Evolutionary conservation across 2,113 vertebrate genomes (phyloP), one percentile per base, ranked within the genome.

Genomic region (Propithecus coquereli): DNA sequence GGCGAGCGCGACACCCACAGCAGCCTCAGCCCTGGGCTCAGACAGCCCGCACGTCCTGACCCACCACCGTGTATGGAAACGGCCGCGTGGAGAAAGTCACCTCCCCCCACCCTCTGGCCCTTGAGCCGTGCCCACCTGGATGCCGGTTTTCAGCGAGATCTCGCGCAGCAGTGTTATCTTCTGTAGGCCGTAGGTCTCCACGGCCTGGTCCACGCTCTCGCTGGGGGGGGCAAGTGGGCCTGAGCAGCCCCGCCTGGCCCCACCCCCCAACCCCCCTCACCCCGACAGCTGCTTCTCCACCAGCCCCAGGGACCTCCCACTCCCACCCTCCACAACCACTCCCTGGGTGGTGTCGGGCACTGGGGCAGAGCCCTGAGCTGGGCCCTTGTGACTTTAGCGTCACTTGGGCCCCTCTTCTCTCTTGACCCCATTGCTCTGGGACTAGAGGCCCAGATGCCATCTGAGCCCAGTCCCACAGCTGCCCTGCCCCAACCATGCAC

Each of bases 111-210:
- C 66, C 57, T 0, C 2, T 6, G 34, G 13, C 8, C n/a, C n/a
- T 5, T n/a, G 34, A 0, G 0, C 0, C 7, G 5, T 0, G 80
- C 96, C 97, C 98, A 99, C 99, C 98, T 99, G 99, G 96, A 99
- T 99, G 97, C 99, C 99, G 30, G 99, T 99, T 98, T 99, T 99
- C 94, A 99, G 91, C 47, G 99, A 99, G 97, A 99, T 99, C 98
- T 99, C 99, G 91, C 99, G 98, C 52, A 99, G 99, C 73, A 99
- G 98, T 3, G 99, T 99, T 97, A 98, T 99, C 98, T 99, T 99
- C 98, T 99, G 99, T n/a, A 99, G 98, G 68, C 98, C 98, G 4
- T 99, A 99, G 47, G 98, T 98, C 97, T 99, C 99, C 92, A 99
- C 99, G 52, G 99, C 99, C 96, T 99, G 99, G 98, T 99, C 99